phyloP scores from a whole-genome alignment of 2,113 vertebrate species.

The Paratilapia polleni region DNA sequence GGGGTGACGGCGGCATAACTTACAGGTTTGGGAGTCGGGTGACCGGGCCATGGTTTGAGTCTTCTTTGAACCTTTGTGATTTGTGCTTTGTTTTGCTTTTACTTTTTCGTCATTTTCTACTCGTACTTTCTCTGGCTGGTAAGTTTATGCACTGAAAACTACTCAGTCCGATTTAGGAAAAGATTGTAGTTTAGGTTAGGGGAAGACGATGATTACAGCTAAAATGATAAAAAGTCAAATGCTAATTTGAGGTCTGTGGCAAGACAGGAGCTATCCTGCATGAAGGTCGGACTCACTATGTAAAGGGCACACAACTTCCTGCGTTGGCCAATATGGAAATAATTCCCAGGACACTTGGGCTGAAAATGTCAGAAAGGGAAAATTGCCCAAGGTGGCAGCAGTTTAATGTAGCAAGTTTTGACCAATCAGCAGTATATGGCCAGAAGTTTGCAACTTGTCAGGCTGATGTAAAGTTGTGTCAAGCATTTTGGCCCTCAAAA shows the following conservation, averaged over 20 bases:
- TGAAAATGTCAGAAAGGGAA: not conserved
- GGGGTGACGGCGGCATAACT: not conserved
- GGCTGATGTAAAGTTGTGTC: not conserved
- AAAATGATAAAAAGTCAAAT: not conserved
- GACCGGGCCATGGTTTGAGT: not conserved
- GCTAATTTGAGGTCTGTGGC: not conserved
- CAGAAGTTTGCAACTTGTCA: not conserved
- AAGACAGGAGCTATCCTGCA: not conserved
- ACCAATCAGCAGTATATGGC: not conserved
- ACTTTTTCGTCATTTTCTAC: not conserved
- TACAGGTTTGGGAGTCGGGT: not conserved
- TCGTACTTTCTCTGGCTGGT: not conserved
- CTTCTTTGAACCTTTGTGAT: not conserved
- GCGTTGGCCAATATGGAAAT: not conserved
- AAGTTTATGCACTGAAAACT: too few species aligned
- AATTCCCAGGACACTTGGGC: not conserved
- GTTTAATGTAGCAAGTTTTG: not conserved
- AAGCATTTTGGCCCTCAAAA: not conserved
- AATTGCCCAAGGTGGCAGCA: not conserved
- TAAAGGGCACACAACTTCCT: not conserved
- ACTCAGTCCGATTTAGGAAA: too few species aligned
- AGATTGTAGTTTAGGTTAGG: not conserved
- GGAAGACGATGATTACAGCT: not conserved
- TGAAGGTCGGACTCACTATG: not conserved
- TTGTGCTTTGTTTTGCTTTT: too few species aligned